phyloP scores from a whole-genome alignment of 2,888 invertebrate genomes.

The Eueremaeus valkanovi region DNA sequence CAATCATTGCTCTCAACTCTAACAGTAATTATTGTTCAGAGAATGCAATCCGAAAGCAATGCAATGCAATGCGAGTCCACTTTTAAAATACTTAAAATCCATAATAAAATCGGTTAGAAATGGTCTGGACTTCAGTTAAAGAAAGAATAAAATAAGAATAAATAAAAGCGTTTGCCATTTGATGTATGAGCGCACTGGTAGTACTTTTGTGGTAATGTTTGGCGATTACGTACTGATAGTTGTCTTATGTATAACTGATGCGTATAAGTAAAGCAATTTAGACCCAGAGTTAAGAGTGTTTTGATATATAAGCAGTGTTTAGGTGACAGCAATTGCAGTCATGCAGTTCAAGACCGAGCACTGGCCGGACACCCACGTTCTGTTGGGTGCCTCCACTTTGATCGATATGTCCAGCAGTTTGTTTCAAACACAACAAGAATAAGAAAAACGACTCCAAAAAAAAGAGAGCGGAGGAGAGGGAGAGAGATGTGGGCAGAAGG shows the following conservation, averaged over 20 bases:
- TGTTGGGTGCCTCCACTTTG: conserved; percentile 26
- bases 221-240: conserved; percentile 24
- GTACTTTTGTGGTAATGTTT: conserved; percentile 24
- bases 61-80: conserved; percentile 4
- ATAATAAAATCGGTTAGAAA: background rate
- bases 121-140: background rate
- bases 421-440: background rate
- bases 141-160: background rate
- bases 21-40: too few relatives aligned
- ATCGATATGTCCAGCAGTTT: conserved; percentile 23
- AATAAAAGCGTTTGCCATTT: conserved; percentile 1
- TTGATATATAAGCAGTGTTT: conserved; percentile 17
- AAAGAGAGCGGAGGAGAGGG: background rate
- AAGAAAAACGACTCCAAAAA: background rate
- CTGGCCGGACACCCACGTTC: conserved; percentile 19
- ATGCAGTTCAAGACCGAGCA: background rate
- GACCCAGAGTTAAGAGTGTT: conserved; percentile 1
- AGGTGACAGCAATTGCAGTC: conserved; percentile 2
- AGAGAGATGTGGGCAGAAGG: background rate
- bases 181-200: background rate
- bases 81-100: background rate
- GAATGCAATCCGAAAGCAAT: background rate
- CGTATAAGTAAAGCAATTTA: conserved; percentile 11
- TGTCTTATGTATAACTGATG: conserved; percentile 19
- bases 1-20: background rate